These are phyloP conservation scores for Calyptomena viridis DNA, from an alignment of 2,113 vertebrate species.

Conservation along the genomic window DNA sequence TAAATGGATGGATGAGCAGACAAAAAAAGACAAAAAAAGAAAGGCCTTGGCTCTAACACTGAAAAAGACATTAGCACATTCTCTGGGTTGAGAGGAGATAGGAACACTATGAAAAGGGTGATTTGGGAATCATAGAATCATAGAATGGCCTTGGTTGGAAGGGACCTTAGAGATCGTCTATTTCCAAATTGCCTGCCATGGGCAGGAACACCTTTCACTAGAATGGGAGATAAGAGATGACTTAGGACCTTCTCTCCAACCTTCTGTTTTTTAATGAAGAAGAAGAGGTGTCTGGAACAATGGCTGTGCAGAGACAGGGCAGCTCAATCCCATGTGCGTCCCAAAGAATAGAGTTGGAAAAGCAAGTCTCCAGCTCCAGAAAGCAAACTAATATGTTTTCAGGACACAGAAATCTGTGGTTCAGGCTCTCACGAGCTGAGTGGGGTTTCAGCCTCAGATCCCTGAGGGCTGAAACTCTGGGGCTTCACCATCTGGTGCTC, in stretches of 20 bases:
- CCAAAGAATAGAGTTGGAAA: background rate
- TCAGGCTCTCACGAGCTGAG: background rate
- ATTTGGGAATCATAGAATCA: background rate
- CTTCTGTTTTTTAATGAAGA: background rate
- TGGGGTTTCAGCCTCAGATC: background rate
- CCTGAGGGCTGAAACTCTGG: background rate
- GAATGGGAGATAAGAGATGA: background rate
- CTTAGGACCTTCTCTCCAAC: background rate
- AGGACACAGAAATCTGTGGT: background rate
- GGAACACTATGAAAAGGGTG: background rate
- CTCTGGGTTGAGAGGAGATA: background rate
- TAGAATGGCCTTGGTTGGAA: background rate
- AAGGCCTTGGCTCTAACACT: background rate
- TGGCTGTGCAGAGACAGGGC: background rate
- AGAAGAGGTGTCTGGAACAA: background rate
- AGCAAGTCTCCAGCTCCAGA: background rate
- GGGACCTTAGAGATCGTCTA: background rate
- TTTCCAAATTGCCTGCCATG: background rate
- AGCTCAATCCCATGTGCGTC: background rate
- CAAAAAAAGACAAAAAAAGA: background rate
- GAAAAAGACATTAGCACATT: background rate
- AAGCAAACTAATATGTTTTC: background rate
- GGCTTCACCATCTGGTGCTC: accelerated
- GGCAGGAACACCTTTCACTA: background rate
- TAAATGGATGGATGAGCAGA: background rate